Conservation (phyloP, 2,797 vertebrate species). For the Sylvia borin region DNA sequence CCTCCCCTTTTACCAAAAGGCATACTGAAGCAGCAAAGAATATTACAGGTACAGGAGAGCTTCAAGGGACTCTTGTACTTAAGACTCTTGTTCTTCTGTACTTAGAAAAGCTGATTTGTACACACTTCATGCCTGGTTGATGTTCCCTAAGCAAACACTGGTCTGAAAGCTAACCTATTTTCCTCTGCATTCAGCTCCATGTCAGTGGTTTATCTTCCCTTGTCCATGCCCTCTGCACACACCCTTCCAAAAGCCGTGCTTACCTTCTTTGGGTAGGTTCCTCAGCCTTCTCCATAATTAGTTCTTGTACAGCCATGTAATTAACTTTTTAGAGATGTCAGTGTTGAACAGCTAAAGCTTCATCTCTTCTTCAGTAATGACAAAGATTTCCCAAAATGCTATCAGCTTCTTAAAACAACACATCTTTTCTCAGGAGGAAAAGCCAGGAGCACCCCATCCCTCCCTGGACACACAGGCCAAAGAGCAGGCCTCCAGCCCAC, state of each 20-base stretch:
- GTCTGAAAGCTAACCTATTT: neutral
- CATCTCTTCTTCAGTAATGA: neutral
- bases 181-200: neutral
- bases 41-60: neutral
- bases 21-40: neutral
- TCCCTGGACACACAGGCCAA: constrained; percentile 59
- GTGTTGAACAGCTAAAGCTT: neutral
- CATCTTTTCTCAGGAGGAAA: constrained; percentile 34
- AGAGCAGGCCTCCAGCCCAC: constrained; percentile 62
- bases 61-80: neutral
- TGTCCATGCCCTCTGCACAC: neutral
- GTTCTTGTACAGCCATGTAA: neutral
- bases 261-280: constrained; percentile 27
- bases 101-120: neutral
- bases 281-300: neutral
- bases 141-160: neutral
- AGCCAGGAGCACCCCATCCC: neutral
- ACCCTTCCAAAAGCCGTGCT: neutral
- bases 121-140: neutral
- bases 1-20: neutral
- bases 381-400: neutral
- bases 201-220: neutral
- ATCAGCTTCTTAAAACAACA: neutral
- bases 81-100: neutral
- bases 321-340: neutral